These are phyloP conservation scores for Sinocyclocheilus maitianheensis DNA, from an alignment of 2,113 vertebrate genomes.

Conservation along the genomic window DNA sequence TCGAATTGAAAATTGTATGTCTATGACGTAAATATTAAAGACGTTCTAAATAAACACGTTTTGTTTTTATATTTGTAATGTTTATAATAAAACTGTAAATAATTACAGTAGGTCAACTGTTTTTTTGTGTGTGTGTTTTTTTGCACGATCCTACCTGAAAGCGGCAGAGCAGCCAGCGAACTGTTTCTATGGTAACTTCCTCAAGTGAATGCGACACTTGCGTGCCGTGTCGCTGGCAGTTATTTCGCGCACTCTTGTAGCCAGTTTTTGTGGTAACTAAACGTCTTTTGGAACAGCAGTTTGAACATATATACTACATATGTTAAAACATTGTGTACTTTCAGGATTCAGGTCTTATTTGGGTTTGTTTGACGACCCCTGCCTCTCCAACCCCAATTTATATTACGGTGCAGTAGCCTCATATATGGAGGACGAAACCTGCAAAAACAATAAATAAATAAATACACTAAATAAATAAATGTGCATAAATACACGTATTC, in stretches of 20 bases:
- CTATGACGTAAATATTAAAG: not conserved
- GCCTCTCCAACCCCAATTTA: not conserved
- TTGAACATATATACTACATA: not conserved
- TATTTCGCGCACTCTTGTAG: not conserved
- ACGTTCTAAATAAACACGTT: not conserved
- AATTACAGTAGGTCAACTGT: not conserved
- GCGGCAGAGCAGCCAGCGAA: not conserved
- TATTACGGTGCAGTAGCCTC: not conserved
- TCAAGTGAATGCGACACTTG: not conserved
- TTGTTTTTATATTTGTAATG: no score
- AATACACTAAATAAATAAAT: no score
- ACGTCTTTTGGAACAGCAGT: not conserved
- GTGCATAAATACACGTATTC: no score
- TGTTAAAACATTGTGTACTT: not conserved
- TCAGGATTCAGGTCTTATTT: no score
- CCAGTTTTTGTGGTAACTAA: not conserved
- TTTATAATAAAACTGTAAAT: not conserved
- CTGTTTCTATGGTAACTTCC: not conserved
- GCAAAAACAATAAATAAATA: no score
- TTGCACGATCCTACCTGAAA: not conserved
- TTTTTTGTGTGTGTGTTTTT: not conserved
- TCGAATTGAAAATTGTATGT: not conserved
- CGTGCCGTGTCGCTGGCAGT: not conserved
- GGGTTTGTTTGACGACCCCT: not conserved
- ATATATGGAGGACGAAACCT: no score